Evolutionary conservation across 2,797 vertebrate species (phyloP).

Genomic region (Chloroceryle amazona): DNA sequence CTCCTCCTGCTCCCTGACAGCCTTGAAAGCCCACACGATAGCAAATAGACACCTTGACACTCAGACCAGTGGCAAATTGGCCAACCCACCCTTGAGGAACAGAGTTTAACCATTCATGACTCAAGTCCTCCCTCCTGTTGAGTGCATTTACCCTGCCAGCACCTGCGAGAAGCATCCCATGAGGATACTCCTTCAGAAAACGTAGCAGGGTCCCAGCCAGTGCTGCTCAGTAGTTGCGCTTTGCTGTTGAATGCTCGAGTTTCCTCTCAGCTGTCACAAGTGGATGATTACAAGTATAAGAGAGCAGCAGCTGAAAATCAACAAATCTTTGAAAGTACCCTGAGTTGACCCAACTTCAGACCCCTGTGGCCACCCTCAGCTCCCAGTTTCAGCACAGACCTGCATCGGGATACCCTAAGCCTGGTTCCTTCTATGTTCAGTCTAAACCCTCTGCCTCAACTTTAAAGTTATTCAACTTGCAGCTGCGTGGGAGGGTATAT

Average conservation of each 20-base stretch:
- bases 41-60: not conserved
- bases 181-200: accelerated
- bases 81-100: not conserved
- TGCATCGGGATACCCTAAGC: not conserved
- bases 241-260: not conserved
- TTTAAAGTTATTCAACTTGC: conserved; percentile 30
- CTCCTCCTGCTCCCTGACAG: not conserved
- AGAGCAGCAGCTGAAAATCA: not conserved
- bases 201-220: not conserved
- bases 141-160: not conserved
- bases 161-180: not conserved
- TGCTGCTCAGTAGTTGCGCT: not conserved
- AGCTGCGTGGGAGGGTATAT: conserved; percentile 14
- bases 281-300: not conserved
- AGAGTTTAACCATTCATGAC: not conserved
- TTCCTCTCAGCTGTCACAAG: not conserved
- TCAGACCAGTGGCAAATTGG: not conserved
- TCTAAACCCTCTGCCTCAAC: not conserved
- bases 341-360: not conserved
- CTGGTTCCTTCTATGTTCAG: not conserved
- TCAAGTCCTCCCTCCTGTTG: not conserved
- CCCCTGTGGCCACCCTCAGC: not conserved
- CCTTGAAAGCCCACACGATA: not conserved
- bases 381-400: not conserved
- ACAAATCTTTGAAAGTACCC: not conserved